These are phyloP conservation scores for Azemiops feae DNA, from an alignment of 2,113 vertebrate species.

Conservation along the genomic window DNA sequence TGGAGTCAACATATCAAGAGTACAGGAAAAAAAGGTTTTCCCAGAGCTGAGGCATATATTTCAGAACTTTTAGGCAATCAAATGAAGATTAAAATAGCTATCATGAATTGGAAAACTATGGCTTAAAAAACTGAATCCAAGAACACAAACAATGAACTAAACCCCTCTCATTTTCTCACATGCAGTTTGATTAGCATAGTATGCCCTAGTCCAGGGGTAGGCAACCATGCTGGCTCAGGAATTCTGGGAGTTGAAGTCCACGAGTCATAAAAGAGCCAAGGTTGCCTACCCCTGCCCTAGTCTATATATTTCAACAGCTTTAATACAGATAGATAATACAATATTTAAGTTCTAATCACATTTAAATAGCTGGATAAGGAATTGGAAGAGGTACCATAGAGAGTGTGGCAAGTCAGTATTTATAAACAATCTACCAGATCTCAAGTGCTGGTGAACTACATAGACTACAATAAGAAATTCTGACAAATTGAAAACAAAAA, in stretches of 20 bases:
- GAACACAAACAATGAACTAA: background rate
- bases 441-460: background rate
- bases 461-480: background rate
- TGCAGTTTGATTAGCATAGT: background rate
- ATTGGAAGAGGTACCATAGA: background rate
- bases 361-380: background rate
- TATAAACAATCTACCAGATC: background rate
- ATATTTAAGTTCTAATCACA: background rate
- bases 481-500: background rate
- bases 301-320: background rate
- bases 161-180: background rate
- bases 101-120: background rate
- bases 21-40: background rate
- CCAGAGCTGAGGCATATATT: background rate
- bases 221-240: no score
- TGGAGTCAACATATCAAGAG: background rate
- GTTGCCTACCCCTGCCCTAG: no score
- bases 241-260: no score
- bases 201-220: background rate
- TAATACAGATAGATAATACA: background rate
- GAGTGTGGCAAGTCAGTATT: background rate
- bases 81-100: background rate
- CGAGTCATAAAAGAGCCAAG: no score
- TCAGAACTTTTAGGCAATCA: background rate
- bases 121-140: background rate